Percentiles rank a stretch among this genome's conserved stretches.
phyloP scores from a whole-genome alignment of 1,140 invertebrate species.

The Diabrotica virgifera region DNA sequence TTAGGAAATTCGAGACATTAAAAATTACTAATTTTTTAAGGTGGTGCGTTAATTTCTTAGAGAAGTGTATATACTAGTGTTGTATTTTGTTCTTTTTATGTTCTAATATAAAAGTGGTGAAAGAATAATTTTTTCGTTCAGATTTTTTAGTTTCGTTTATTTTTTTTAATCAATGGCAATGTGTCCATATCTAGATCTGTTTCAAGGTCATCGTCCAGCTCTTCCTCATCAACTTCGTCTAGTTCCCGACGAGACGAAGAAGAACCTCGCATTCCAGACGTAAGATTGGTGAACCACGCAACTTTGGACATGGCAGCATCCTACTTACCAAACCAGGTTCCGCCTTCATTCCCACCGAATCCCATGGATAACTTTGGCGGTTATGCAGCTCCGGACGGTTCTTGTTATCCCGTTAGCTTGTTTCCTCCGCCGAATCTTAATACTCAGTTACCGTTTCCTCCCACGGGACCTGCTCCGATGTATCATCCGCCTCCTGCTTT shows the following conservation, averaged over 20 bases:
- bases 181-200: slow-evolving; percentile 2
- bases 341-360: slow-evolving; percentile 46
- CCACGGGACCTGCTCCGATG: slow-evolving; percentile 56
- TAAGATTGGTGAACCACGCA: slow-evolving; percentile 48
- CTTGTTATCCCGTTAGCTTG: slow-evolving; percentile 36
- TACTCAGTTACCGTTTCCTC: slow-evolving; percentile 60
- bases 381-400: slow-evolving; percentile 42
- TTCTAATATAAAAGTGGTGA: no score
- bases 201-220: slow-evolving; percentile 59
- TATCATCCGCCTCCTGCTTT: slow-evolving; percentile 62
- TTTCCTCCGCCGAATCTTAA: slow-evolving; percentile 55
- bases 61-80: no score
- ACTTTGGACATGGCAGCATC: slow-evolving; percentile 50
- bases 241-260: slow-evolving; percentile 51
- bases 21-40: no score
- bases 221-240: slow-evolving; percentile 59
- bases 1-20: no score
- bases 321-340: slow-evolving; percentile 50
- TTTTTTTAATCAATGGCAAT: background rate
- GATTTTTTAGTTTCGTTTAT: background rate
- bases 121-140: no score
- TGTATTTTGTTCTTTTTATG: no score
- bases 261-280: slow-evolving; percentile 41
- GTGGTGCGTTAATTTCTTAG: no score
- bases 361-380: slow-evolving; percentile 51